Conservation (phyloP, 1,140 invertebrate genomes). For the Potamilus streckersoni region DNA sequence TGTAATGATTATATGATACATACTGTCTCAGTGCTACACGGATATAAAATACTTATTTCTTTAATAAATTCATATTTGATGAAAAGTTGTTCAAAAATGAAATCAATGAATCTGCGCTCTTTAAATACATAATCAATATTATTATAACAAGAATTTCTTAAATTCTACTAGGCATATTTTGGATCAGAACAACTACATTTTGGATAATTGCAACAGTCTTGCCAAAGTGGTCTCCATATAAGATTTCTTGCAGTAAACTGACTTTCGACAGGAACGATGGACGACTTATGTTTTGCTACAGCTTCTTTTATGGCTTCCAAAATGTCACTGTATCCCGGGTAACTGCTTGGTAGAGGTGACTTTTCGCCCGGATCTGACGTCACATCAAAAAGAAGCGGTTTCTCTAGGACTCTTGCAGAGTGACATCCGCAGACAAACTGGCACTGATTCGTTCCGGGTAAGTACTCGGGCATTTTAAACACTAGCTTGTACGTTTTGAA, state of each 20-base stretch:
- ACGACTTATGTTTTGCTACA: constrained; percentile 33
- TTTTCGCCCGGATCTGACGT: constrained; percentile 57
- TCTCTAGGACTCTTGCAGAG: constrained; percentile 42
- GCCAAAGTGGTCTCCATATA: constrained; percentile 54
- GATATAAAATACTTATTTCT: too few relatives aligned
- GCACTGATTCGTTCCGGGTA: constrained; percentile 50
- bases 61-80: too few relatives aligned
- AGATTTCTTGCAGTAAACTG: constrained; percentile 53
- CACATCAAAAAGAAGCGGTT: constrained; percentile 60
- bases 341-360: constrained; percentile 31
- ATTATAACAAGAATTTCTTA: too few relatives aligned
- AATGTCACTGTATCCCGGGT: constrained; percentile 31
- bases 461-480: constrained; percentile 45
- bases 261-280: constrained; percentile 35
- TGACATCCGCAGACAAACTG: constrained; percentile 56
- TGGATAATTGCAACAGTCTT: constrained; percentile 49
- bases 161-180: constrained; percentile 8
- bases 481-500: constrained; percentile 45
- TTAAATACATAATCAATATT: too few relatives aligned
- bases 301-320: constrained; percentile 40
- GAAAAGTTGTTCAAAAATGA: too few relatives aligned
- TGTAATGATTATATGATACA: too few relatives aligned
- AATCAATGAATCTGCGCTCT: too few relatives aligned
- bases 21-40: too few relatives aligned
- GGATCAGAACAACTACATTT: constrained; percentile 38